Conservation (phyloP, 2,113 vertebrate genomes). For the Verasper variegatus region DNA sequence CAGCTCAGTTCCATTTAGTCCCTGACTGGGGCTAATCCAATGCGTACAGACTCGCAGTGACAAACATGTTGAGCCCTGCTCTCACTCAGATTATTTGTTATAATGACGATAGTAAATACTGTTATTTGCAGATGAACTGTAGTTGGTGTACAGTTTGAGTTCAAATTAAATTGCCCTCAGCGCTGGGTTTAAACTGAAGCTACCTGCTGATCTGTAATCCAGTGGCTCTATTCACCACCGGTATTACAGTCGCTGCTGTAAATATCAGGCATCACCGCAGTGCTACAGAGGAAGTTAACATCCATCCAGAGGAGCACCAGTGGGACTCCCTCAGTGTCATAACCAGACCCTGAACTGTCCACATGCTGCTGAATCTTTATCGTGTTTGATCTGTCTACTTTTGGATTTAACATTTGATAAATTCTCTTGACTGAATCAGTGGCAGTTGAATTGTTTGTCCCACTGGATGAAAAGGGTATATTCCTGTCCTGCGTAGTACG, state of each 20-base stretch:
- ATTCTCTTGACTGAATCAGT: not conserved
- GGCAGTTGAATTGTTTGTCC: slow-evolving; percentile 4
- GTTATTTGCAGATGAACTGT: not conserved
- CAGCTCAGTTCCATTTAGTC: slow-evolving; percentile 29
- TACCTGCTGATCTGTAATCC: not conserved
- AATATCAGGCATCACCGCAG: not conserved
- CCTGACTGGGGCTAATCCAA: slow-evolving; percentile 36
- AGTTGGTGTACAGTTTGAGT: not conserved
- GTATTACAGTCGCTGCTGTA: slow-evolving; percentile 4
- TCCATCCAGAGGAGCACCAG: too few relatives aligned
- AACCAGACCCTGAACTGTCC: not conserved
- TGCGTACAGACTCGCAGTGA: slow-evolving; percentile 28
- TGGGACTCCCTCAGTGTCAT: too few relatives aligned
- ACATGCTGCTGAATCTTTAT: not conserved
- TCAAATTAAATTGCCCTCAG: too few relatives aligned
- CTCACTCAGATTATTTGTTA: slow-evolving; percentile 18
- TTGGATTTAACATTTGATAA: not conserved
- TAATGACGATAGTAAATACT: not conserved
- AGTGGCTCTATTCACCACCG: not conserved
- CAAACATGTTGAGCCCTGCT: slow-evolving; percentile 15
- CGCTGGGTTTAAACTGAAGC: too few relatives aligned
- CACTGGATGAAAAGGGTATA: slow-evolving; percentile 30
- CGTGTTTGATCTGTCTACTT: slow-evolving; percentile 10
- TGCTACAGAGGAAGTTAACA: too few relatives aligned
- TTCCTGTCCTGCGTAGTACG: slow-evolving; percentile 13